Percentiles rank a stretch among this genome's conserved stretches.
Conservation (phyloP, 1,140 invertebrate genomes). For the Metopolophium dirhodum region DNA sequence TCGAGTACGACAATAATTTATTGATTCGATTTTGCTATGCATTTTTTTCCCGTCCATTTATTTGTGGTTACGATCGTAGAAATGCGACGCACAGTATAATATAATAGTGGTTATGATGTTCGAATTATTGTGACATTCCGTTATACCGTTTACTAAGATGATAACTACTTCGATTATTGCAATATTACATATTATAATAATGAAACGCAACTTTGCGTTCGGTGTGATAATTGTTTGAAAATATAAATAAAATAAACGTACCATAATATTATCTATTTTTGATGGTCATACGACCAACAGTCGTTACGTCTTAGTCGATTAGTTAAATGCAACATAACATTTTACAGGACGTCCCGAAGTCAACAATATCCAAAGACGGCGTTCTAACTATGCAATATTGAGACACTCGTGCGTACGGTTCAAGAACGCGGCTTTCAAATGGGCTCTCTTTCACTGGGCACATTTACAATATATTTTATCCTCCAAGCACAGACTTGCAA, state of each 20-base stretch:
- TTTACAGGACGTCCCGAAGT: not conserved
- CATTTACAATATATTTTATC: not conserved
- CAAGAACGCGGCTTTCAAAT: not conserved
- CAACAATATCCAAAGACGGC: not conserved
- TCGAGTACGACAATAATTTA: no score
- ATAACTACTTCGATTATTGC: no score
- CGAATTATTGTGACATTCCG: no score
- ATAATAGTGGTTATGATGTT: no score
- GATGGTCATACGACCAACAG: not conserved
- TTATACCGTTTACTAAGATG: no score
- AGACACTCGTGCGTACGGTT: not conserved
- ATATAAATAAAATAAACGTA: no score
- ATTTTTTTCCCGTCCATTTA: no score
- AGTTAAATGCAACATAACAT: not conserved
- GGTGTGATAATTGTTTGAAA: no score
- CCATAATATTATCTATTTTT: not conserved
- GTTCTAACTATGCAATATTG: conserved; percentile 28
- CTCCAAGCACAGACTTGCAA: not conserved
- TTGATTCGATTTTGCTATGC: no score
- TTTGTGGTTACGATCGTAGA: no score
- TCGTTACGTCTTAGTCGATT: not conserved
- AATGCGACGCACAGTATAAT: no score
- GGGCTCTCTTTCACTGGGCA: no score
- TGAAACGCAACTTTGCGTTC: not conserved
- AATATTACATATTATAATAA: not conserved